Conservation (phyloP, 1,140 invertebrate species). For the Procambarus virginalis region DNA sequence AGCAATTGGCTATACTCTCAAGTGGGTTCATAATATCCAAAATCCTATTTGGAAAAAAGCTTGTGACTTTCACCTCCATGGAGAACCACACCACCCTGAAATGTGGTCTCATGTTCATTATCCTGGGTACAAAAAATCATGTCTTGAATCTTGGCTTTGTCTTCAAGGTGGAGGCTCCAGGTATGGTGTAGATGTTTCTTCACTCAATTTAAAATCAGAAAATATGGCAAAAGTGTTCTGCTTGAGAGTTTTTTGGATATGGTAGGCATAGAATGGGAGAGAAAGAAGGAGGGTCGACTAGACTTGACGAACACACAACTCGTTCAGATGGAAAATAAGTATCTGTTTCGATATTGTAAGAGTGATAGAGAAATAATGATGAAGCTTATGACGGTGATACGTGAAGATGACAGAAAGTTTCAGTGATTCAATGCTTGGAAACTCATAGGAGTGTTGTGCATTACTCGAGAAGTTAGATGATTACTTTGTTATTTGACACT, state of each 20-base stretch:
- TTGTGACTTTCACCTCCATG: slow-evolving; percentile 36
- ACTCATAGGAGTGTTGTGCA: too few relatives aligned
- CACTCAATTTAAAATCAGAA: slow-evolving; percentile 31
- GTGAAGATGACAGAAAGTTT: neutral
- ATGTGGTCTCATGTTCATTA: slow-evolving; percentile 39
- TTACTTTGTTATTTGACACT: too few relatives aligned
- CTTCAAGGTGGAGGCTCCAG: slow-evolving; percentile 8
- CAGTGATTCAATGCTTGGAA: too few relatives aligned
- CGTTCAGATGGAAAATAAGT: slow-evolving; percentile 27
- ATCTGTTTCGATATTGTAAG: slow-evolving; percentile 12
- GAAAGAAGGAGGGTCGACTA: slow-evolving; percentile 12
- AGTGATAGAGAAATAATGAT: neutral
- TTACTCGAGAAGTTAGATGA: too few relatives aligned
- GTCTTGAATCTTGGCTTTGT: slow-evolving; percentile 46
- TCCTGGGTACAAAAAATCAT: slow-evolving; percentile 4
- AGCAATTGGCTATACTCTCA: slow-evolving; percentile 44
- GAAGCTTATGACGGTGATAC: neutral
- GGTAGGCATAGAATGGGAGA: slow-evolving; percentile 47
- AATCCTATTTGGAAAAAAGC: slow-evolving; percentile 33
- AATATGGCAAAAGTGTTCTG: slow-evolving; percentile 45
- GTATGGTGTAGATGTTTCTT: slow-evolving; percentile 19
- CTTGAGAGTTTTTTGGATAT: slow-evolving; percentile 47
- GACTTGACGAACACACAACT: slow-evolving; percentile 29
- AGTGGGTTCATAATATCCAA: slow-evolving; percentile 41
- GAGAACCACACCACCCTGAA: slow-evolving; percentile 51